Percentiles rank a stretch among this genome's conserved stretches.
Evolutionary conservation across 2,113 vertebrate species (phyloP).

Genomic region (Argyrosomus japonicus): DNA sequence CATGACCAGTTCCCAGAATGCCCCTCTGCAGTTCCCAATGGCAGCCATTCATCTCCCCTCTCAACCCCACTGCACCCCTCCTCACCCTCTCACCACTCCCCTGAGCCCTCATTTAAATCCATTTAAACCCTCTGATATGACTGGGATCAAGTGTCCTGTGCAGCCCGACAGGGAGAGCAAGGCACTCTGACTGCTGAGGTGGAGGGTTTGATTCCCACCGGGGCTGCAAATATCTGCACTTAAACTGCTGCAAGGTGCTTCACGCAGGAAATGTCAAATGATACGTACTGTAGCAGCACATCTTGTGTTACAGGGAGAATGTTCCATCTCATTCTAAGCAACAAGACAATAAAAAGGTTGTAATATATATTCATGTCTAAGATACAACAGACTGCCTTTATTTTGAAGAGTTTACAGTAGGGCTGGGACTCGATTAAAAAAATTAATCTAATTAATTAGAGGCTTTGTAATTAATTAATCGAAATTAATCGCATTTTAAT

Average conservation of each 20-base stretch:
- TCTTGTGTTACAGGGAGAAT: neutral
- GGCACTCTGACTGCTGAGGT: slow-evolving; percentile 50
- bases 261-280: neutral
- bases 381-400: neutral
- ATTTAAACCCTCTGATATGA: slow-evolving; percentile 67
- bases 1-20: slow-evolving; percentile 72
- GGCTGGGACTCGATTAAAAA: too few relatives aligned
- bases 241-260: slow-evolving; percentile 39
- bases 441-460: too few relatives aligned
- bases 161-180: slow-evolving; percentile 44
- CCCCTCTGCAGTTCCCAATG: slow-evolving; percentile 43
- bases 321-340: neutral
- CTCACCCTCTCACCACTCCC: slow-evolving; percentile 41
- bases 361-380: neutral
- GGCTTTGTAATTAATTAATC: too few relatives aligned
- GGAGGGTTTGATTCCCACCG: slow-evolving; percentile 62
- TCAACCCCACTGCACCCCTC: neutral
- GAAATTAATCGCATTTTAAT: too few relatives aligned
- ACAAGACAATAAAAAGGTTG: too few relatives aligned
- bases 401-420: too few relatives aligned
- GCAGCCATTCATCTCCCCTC: slow-evolving; percentile 53
- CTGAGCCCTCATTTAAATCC: slow-evolving; percentile 68
- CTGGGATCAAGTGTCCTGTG: slow-evolving; percentile 73
- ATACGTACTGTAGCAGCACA: neutral
- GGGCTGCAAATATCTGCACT: slow-evolving; percentile 26